These are phyloP conservation scores for Melinaea menophilus DNA, from an alignment of 2,888 invertebrate species.

Conservation along the genomic window DNA sequence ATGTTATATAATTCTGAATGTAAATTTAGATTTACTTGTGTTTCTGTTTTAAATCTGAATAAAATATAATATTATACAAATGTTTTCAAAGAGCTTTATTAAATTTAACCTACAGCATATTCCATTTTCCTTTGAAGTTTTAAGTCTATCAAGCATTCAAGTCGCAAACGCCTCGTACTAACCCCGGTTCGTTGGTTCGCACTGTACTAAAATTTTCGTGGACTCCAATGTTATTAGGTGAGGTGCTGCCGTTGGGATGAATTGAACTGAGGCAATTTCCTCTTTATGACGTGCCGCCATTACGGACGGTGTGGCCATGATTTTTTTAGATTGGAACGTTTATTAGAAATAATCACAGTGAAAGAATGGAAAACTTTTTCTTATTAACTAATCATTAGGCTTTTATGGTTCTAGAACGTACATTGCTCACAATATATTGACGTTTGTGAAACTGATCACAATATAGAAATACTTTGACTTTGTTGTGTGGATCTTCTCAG, in stretches of 20 bases:
- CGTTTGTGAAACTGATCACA: too few species aligned
- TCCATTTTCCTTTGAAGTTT: slow-evolving; percentile 27
- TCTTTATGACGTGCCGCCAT: slow-evolving; percentile 65
- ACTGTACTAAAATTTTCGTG: slow-evolving; percentile 57
- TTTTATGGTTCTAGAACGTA: too few species aligned
- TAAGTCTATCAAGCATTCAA: slow-evolving; percentile 33
- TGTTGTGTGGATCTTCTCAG: too few species aligned
- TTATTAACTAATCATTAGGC: too few species aligned
- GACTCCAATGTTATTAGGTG: slow-evolving; percentile 59
- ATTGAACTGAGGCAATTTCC: slow-evolving; percentile 73
- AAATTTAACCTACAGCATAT: slow-evolving; percentile 15
- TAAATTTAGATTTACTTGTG: too few species aligned
- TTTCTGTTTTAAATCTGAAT: too few species aligned
- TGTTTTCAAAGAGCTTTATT: too few species aligned
- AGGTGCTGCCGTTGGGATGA: slow-evolving; percentile 55
- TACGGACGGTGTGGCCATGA: slow-evolving; percentile 43
- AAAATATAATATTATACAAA: background rate
- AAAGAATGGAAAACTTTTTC: too few species aligned
- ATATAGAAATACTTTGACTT: too few species aligned
- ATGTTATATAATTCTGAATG: too few species aligned
- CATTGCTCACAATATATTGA: too few species aligned
- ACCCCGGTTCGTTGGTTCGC: slow-evolving; percentile 42
- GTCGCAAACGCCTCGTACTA: slow-evolving; percentile 29
- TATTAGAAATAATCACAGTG: slow-evolving; percentile 8
- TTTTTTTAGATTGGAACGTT: slow-evolving; percentile 27